phyloP scores from a whole-genome alignment of 2,888 invertebrate genomes.

The Sarcophaga subvicina region DNA sequence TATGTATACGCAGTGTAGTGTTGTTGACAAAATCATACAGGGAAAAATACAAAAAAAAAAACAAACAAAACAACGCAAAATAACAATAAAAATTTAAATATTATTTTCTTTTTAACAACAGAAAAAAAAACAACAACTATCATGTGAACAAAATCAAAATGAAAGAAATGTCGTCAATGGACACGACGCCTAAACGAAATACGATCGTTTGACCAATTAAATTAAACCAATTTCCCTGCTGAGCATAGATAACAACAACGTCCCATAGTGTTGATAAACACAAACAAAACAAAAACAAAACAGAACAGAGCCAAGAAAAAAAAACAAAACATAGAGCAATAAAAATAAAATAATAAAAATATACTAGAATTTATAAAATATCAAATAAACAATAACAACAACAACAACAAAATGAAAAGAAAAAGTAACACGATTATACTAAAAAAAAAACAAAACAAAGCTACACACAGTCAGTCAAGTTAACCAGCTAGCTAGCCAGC shows the following conservation, averaged over 20 bases:
- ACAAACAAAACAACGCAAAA: not conserved
- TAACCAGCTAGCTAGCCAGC: not conserved
- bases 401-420: constrained; percentile 23
- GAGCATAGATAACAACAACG: constrained; percentile 72
- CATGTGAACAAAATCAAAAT: constrained; percentile 5
- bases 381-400: constrained; percentile 42
- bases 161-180: constrained; percentile 50
- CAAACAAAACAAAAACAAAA: constrained; percentile 1
- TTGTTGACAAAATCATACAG: constrained; percentile 32
- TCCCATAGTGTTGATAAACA: constrained; percentile 38
- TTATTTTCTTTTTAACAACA: too few relatives aligned
- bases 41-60: constrained; percentile 2
- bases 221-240: constrained; percentile 77
- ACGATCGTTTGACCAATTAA: constrained; percentile 78
- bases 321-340: constrained; percentile 14
- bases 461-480: constrained; percentile 7
- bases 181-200: constrained; percentile 70
- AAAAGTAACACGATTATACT: constrained; percentile 13
- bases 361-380: constrained; percentile 2
- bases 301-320: constrained; percentile 14
- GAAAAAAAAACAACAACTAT: not conserved
- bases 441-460: constrained; percentile 15
- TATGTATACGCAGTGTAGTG: not conserved
- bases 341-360: constrained; percentile 12
- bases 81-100: constrained; percentile 4